Conservation (phyloP, 2,888 invertebrate species). For the Chromoteleia sp. region DNA sequence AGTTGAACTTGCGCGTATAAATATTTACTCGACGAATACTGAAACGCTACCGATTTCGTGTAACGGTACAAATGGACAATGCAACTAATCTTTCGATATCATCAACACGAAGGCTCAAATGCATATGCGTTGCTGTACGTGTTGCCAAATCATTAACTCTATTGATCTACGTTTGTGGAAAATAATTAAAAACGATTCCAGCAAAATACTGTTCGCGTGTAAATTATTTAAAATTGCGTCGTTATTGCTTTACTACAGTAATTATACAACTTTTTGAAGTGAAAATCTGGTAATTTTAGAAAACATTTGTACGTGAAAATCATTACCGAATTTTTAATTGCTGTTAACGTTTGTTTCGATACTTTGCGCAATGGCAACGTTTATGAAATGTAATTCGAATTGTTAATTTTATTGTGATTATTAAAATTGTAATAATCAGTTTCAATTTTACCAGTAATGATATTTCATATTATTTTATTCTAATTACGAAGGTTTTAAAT, state of each 20-base stretch:
- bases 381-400: no score
- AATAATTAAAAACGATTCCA: slow-evolving; percentile 25
- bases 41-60: slow-evolving; percentile 14
- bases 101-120: background rate
- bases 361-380: no score
- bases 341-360: no score
- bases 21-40: background rate
- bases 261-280: slow-evolving; percentile 5
- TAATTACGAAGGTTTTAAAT: no score
- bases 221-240: slow-evolving; percentile 21
- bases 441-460: no score
- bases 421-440: no score
- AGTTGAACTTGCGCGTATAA: slow-evolving; percentile 1
- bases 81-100: background rate
- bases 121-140: background rate
- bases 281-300: slow-evolving; percentile 14
- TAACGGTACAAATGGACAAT: slow-evolving; percentile 4
- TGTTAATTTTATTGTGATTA: no score
- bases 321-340: background rate
- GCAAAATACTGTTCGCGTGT: background rate
- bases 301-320: background rate
- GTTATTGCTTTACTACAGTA: slow-evolving; percentile 10
- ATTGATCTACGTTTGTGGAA: slow-evolving; percentile 22
- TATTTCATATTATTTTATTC: no score
- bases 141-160: slow-evolving; percentile 19